These are phyloP conservation scores for Protobothrops mucrosquamatus DNA, from an alignment of 2,113 vertebrate species.

Conservation along the genomic window DNA sequence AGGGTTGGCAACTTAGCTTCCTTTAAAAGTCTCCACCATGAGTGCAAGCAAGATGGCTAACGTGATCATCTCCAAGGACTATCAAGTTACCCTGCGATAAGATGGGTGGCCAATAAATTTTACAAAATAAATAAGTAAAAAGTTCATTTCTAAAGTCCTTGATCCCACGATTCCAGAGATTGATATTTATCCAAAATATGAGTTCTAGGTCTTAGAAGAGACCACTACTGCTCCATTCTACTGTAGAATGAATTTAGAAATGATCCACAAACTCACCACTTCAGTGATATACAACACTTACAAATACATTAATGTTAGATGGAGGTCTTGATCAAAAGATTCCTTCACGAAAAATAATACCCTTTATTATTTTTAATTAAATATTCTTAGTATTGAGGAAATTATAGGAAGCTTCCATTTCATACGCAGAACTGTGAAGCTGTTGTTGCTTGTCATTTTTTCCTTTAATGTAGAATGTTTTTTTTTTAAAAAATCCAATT, in stretches of 20 bases:
- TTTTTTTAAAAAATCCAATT: not conserved
- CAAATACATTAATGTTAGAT: not conserved
- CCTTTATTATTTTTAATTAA: not conserved
- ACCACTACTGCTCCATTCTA: not conserved
- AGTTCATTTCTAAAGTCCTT: not conserved
- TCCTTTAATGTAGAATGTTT: not conserved
- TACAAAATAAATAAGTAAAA: not conserved
- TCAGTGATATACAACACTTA: not conserved
- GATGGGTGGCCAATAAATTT: not conserved
- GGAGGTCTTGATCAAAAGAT: not conserved
- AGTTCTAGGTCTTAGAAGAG: not conserved
- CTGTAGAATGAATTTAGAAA: not conserved
- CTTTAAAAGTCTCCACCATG: not conserved
- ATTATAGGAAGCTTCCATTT: not conserved
- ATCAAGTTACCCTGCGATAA: not conserved
- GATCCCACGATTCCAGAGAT: not conserved
- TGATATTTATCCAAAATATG: not conserved
- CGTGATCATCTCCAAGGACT: not conserved
- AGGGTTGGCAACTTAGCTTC: not conserved
- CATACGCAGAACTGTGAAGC: not conserved
- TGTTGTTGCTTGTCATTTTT: not conserved
- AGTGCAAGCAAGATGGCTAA: not conserved
- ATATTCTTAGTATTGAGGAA: not conserved
- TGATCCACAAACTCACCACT: not conserved
- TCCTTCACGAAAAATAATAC: not conserved